Evolutionary conservation across 2,888 invertebrate species (phyloP), one percentile per base, ranked within the genome.

Genomic region (Eilema depressum): DNA sequence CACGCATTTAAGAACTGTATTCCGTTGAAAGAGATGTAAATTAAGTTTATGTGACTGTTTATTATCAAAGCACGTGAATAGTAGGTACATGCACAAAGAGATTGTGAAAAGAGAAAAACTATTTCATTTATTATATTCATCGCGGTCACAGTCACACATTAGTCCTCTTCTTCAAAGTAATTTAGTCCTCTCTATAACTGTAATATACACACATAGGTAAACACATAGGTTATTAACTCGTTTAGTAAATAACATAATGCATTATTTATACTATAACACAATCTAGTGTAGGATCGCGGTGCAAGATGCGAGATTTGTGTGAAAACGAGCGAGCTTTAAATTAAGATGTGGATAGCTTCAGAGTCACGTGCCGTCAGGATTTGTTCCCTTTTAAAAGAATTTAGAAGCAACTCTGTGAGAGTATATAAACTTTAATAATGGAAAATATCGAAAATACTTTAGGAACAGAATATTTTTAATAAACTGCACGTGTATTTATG

Each of bases 191-290:
- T n/a, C n/a, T n/a, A n/a, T n/a, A n/a, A n/a, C n/a, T n/a, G n/a
- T n/a, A n/a, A n/a, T n/a, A n/a, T n/a, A n/a, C n/a, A n/a, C n/a
- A n/a, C n/a, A n/a, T n/a, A n/a, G n/a, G n/a, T n/a, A n/a, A n/a
- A 10, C 17, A 37, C 33, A 12, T 47, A 7, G 64, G 67, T 70
- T n/a, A 63, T 77, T 73, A 73, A 69, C 75, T 67, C 37, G 33
- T 70, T 73, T 75, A 70, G 47, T 20, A 47, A 20, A 4, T 20
- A 47, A 7, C 5, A 47, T 20, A 47, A 5, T 41, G n/a, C 1
- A 37, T 12, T 67, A 59, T 64, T 73, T 75, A 74, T 78, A 74
- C 66, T 63, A 67, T 57, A 70, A 79, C 65, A 33, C 67, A 79
- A 82, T 73, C 53, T 69, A 41, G 63, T 70, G 67, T 41, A 73